Evolutionary conservation across 2,888 invertebrate species (phyloP).

Genomic region (Allophyes oxyacanthae): DNA sequence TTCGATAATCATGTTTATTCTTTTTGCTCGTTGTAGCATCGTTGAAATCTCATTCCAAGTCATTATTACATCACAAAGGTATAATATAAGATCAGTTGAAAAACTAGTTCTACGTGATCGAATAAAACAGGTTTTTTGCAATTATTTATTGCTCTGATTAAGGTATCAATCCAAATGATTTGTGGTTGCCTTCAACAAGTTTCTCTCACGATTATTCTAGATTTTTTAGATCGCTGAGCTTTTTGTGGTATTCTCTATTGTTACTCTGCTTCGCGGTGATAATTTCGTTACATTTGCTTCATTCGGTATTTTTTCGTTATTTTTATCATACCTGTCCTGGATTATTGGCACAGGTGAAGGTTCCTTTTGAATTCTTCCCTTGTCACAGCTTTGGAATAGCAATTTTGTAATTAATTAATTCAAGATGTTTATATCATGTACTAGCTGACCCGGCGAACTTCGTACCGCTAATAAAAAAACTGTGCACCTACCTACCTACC

Average conservation of each 20-base stretch:
- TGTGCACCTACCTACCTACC: too few relatives aligned
- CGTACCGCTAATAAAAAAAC: too few relatives aligned
- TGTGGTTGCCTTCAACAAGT: constrained; percentile 20
- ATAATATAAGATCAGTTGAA: background rate
- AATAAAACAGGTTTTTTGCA: constrained; percentile 17
- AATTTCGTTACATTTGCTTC: constrained; percentile 3
- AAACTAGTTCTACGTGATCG: constrained; percentile 18
- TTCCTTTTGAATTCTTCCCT: too few relatives aligned
- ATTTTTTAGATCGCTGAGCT: constrained; percentile 17
- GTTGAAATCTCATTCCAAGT: background rate
- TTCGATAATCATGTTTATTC: constrained; percentile 6
- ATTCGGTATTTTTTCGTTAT: background rate
- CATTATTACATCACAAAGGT: background rate
- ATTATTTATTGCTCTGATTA: constrained; percentile 25
- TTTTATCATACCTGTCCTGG: too few relatives aligned
- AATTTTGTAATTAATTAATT: too few relatives aligned
- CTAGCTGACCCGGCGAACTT: too few relatives aligned
- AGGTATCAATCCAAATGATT: constrained; percentile 9
- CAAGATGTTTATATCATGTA: too few relatives aligned
- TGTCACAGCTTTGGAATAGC: too few relatives aligned
- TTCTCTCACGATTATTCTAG: constrained; percentile 35
- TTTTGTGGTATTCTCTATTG: constrained; percentile 20
- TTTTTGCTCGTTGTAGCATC: constrained; percentile 1
- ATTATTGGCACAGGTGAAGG: too few relatives aligned
- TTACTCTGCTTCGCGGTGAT: constrained; percentile 18